Conservation (phyloP, 2,113 vertebrate genomes). For the Leucoraja erinaceus region DNA sequence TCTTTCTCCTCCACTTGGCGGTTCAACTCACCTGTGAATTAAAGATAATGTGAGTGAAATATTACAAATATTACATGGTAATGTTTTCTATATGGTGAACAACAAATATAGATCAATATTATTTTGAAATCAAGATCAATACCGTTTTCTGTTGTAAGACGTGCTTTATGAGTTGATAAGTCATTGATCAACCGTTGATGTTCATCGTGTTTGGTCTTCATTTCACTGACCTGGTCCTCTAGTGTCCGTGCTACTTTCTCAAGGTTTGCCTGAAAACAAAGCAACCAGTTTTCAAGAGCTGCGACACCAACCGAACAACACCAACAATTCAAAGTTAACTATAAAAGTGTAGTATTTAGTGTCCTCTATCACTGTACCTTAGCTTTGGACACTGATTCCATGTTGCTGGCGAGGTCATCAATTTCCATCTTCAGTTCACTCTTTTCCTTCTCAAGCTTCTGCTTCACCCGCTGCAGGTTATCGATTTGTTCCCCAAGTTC, state of each 20-base stretch:
- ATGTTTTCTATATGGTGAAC: not conserved
- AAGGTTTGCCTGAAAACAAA: slow-evolving; percentile 45
- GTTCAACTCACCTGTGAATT: slow-evolving; percentile 61
- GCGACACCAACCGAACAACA: not conserved
- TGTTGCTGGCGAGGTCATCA: slow-evolving; percentile 50
- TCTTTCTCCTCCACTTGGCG: slow-evolving; percentile 73
- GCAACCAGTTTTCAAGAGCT: no score
- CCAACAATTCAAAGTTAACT: not conserved
- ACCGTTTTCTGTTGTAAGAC: slow-evolving; percentile 52
- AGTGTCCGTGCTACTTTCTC: slow-evolving; percentile 51
- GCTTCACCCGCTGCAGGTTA: slow-evolving; percentile 59
- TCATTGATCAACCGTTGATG: slow-evolving; percentile 45
- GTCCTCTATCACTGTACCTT: slow-evolving; percentile 52
- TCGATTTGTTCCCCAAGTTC: slow-evolving; percentile 55
- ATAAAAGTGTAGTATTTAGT: not conserved
- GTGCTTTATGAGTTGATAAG: slow-evolving; percentile 49
- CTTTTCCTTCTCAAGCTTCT: slow-evolving; percentile 55
- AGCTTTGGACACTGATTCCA: slow-evolving; percentile 57
- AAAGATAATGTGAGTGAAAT: not conserved
- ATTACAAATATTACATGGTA: not conserved
- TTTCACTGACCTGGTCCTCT: slow-evolving; percentile 53
- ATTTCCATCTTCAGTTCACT: slow-evolving; percentile 66
- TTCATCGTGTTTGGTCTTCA: slow-evolving; percentile 51
- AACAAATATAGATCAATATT: not conserved
- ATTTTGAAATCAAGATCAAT: not conserved